Conservation (phyloP, 2,888 invertebrate genomes). For the Mylabris sibirica region DNA sequence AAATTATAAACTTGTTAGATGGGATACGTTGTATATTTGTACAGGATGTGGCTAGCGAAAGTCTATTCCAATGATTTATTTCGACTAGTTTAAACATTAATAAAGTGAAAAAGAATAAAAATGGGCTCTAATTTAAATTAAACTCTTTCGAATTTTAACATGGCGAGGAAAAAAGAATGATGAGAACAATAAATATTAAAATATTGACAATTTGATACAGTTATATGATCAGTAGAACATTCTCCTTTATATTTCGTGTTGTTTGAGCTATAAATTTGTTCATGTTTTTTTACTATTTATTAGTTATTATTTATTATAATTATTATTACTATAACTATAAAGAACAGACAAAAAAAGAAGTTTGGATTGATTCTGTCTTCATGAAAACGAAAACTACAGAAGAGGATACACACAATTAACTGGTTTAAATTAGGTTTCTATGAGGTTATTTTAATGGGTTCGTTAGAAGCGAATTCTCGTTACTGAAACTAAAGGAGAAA, state of each 20-base stretch:
- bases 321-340: too few relatives aligned
- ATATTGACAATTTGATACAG: constrained; percentile 6
- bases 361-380: constrained; percentile 54
- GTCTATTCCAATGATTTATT: constrained; percentile 7
- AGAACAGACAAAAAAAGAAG: constrained; percentile 45
- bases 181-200: constrained; percentile 1
- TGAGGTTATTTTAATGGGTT: constrained; percentile 58
- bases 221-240: not conserved
- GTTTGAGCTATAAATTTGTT: constrained; percentile 15
- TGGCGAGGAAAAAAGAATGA: not conserved
- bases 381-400: constrained; percentile 38
- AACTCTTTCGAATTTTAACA: not conserved
- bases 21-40: not conserved
- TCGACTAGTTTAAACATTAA: constrained; percentile 6
- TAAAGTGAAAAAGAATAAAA: not conserved
- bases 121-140: constrained; percentile 4
- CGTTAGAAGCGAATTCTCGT: constrained; percentile 19
- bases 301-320: not conserved
- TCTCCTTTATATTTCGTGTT: not conserved
- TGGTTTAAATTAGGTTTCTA: constrained; percentile 57
- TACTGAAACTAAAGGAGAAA: not conserved
- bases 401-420: constrained; percentile 48
- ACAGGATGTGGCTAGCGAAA: constrained; percentile 15
- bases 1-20: not conserved
- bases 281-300: constrained; percentile 46